Conservation (phyloP, 2,797 vertebrate species). For the Cephalopachus bancanus region DNA sequence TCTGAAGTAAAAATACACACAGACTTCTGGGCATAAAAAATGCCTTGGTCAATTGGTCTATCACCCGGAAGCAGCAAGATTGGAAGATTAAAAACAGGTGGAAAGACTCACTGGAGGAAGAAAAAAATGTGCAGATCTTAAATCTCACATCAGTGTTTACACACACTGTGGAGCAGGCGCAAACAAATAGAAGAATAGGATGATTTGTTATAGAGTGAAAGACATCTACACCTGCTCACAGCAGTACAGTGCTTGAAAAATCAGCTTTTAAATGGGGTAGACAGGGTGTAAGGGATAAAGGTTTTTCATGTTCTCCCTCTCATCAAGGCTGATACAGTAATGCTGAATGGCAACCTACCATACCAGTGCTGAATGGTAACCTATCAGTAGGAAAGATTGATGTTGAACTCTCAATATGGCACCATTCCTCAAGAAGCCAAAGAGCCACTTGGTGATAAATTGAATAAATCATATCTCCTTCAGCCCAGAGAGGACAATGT, state of each 20-base stretch:
- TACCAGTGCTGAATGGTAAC: background rate
- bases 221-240: background rate
- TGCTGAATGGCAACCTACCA: constrained; percentile 6
- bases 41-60: background rate
- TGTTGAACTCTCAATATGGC: background rate
- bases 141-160: background rate
- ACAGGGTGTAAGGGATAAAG: background rate
- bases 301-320: background rate
- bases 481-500: background rate
- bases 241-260: constrained; percentile 16
- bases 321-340: background rate
- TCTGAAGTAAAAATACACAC: background rate
- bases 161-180: background rate
- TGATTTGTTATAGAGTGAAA: background rate
- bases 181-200: background rate
- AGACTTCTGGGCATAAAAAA: background rate
- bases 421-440: constrained; percentile 1
- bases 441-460: background rate
- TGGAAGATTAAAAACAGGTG: background rate
- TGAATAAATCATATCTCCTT: constrained; percentile 3
- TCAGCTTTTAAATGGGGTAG: constrained; percentile 23
- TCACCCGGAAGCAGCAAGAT: background rate
- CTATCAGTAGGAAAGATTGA: background rate
- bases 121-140: background rate
- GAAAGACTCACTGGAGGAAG: background rate